phyloP scores from a whole-genome alignment of 2,888 invertebrate genomes.

The Holacanthella duospinosa region DNA sequence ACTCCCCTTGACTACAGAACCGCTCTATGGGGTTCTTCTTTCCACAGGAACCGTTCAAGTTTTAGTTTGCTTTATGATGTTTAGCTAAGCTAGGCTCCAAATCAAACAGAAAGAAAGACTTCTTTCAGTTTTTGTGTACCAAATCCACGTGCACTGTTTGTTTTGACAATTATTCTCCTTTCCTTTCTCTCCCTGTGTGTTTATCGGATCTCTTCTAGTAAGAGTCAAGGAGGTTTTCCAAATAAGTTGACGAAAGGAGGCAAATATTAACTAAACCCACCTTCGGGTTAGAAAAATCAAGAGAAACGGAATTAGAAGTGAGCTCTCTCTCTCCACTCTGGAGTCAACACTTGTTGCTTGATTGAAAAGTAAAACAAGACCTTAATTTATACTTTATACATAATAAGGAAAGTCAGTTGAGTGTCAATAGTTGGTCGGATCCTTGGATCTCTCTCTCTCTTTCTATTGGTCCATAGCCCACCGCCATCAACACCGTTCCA shows the following conservation, averaged over 20 bases:
- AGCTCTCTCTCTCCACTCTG: constrained; percentile 14
- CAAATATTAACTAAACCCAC: constrained; percentile 8
- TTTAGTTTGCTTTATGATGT: constrained; percentile 38
- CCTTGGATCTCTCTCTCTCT: too few species aligned
- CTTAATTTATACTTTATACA: constrained; percentile 5
- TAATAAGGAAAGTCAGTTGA: not conserved
- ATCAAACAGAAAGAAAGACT: constrained; percentile 28
- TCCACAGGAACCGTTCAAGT: constrained; percentile 9
- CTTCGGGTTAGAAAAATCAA: not conserved
- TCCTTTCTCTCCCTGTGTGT: constrained; percentile 9
- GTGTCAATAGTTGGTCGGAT: constrained; percentile 5
- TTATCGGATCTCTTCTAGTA: constrained; percentile 10
- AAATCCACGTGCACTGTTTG: constrained; percentile 38
- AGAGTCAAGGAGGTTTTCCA: constrained; percentile 1
- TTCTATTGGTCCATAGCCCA: not conserved
- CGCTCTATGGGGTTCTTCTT: not conserved
- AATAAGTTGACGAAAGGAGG: not conserved
- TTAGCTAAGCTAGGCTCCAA: constrained; percentile 27
- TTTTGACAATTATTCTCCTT: constrained; percentile 38
- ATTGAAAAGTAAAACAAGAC: constrained; percentile 34
- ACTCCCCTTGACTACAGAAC: constrained; percentile 5
- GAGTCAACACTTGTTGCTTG: constrained; percentile 34
- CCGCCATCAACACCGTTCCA: not conserved
- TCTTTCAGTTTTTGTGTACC: constrained; percentile 34
- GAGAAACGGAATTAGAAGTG: constrained; percentile 12